Evolutionary conservation across 2,113 vertebrate species (phyloP).

Genomic region (Trochalopteron elliotii): DNA sequence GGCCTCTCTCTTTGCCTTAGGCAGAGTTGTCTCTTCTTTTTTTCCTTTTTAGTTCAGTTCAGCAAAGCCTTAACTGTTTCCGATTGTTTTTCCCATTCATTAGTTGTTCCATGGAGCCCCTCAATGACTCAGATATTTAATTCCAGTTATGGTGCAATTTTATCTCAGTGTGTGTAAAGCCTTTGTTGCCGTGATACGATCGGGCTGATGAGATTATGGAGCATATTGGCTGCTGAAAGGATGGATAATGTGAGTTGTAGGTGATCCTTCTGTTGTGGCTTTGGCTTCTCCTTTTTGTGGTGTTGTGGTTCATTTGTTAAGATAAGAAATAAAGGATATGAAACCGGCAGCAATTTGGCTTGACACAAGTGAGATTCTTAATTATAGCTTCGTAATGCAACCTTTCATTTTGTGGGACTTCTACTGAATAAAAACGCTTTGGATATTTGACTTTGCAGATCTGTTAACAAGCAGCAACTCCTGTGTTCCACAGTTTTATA

Average conservation of each 20-base stretch:
- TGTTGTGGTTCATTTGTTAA: neutral
- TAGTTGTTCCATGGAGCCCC: neutral
- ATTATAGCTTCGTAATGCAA: neutral
- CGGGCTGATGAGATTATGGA: neutral
- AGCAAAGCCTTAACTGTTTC: neutral
- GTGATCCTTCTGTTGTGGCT: slow-evolving; percentile 14
- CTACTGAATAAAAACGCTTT: neutral
- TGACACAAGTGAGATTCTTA: neutral
- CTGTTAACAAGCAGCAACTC: neutral
- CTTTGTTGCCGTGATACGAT: neutral
- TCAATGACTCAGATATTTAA: neutral
- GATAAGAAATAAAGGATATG: neutral
- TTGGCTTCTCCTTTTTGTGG: neutral
- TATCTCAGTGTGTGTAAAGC: neutral
- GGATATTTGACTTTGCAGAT: neutral
- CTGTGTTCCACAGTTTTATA: neutral
- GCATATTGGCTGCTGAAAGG: neutral
- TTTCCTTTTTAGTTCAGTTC: neutral
- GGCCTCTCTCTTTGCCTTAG: neutral
- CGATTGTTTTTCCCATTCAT: neutral
- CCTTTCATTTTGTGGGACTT: neutral
- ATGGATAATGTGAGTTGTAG: neutral
- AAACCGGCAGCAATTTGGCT: neutral
- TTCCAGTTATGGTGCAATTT: neutral
- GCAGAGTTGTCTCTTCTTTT: neutral